Evolutionary conservation across 2,888 invertebrate genomes (phyloP).

Genomic region (Marasmarcha lunaedactyla): DNA sequence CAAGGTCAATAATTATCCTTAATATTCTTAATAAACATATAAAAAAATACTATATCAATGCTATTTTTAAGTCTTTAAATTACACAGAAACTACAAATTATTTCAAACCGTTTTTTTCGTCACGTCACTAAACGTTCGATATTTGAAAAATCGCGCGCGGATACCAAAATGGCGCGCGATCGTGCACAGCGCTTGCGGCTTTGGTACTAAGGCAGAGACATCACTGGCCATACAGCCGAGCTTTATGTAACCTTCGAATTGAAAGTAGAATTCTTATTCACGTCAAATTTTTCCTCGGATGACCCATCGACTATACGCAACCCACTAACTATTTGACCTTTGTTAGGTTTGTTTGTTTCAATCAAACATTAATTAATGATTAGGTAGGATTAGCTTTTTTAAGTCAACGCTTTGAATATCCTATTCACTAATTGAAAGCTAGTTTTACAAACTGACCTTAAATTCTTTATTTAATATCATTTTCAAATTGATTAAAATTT

Average conservation of each 20-base stretch:
- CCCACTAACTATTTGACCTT: slow-evolving; percentile 30
- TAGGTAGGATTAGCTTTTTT: too few species aligned
- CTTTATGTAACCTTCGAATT: slow-evolving; percentile 61
- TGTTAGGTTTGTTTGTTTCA: slow-evolving; percentile 26
- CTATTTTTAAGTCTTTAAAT: background rate
- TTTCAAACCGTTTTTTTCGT: too few species aligned
- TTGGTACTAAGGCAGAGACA: slow-evolving; percentile 44
- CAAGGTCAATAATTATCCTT: background rate
- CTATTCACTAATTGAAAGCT: too few species aligned
- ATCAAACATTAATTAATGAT: too few species aligned
- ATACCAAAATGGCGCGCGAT: slow-evolving; percentile 33
- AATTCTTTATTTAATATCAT: too few species aligned
- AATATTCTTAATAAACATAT: background rate
- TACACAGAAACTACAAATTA: too few species aligned
- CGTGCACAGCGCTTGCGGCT: slow-evolving; percentile 33
- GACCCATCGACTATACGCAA: background rate
- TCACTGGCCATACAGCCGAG: slow-evolving; percentile 40
- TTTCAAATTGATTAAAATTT: too few species aligned
- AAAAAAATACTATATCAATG: background rate
- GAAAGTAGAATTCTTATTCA: slow-evolving; percentile 62
- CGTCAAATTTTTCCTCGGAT: slow-evolving; percentile 17
- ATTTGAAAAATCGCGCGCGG: slow-evolving; percentile 23
- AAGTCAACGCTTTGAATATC: too few species aligned
- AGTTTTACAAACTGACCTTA: too few species aligned
- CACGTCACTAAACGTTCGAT: background rate